Conservation (phyloP, 2,888 invertebrate genomes). For the Vanessa cardui region DNA sequence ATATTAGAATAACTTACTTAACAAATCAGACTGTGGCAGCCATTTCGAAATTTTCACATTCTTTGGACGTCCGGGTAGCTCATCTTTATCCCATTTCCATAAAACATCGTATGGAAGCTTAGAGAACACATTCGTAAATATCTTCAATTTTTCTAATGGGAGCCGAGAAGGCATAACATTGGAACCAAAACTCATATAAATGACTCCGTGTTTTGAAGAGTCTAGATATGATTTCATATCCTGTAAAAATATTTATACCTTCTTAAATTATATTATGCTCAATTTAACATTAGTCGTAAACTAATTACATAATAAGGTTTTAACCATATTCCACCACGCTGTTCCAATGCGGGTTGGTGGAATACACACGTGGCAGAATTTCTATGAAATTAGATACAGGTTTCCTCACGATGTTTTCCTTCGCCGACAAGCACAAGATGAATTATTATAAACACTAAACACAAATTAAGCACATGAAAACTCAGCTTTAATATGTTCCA, state of each 20-base stretch:
- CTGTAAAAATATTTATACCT: not conserved
- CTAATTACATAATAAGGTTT: too few species aligned
- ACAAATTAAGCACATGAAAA: too few species aligned
- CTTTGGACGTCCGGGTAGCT: slow-evolving; percentile 48
- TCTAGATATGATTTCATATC: slow-evolving; percentile 46
- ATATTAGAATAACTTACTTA: slow-evolving; percentile 48
- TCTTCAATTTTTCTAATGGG: slow-evolving; percentile 40
- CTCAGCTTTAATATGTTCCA: too few species aligned
- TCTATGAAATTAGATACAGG: too few species aligned
- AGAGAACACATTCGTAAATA: slow-evolving; percentile 54
- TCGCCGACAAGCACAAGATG: too few species aligned
- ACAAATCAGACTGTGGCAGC: slow-evolving; percentile 60
- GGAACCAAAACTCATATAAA: slow-evolving; percentile 63
- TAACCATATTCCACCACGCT: too few species aligned
- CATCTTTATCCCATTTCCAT: slow-evolving; percentile 62
- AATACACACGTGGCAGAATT: too few species aligned
- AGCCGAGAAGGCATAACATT: slow-evolving; percentile 49
- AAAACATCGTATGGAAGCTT: slow-evolving; percentile 57
- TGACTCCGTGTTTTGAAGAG: slow-evolving; percentile 54
- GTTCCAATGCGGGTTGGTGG: too few species aligned
- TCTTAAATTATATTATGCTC: not conserved
- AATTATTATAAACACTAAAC: too few species aligned
- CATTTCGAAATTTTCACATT: slow-evolving; percentile 62
- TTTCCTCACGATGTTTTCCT: too few species aligned
- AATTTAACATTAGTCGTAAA: too few species aligned